Base-by-base conservation (phyloP, 2,113 vertebrate genomes). In the Poeciliopsis prolifica region DNA sequence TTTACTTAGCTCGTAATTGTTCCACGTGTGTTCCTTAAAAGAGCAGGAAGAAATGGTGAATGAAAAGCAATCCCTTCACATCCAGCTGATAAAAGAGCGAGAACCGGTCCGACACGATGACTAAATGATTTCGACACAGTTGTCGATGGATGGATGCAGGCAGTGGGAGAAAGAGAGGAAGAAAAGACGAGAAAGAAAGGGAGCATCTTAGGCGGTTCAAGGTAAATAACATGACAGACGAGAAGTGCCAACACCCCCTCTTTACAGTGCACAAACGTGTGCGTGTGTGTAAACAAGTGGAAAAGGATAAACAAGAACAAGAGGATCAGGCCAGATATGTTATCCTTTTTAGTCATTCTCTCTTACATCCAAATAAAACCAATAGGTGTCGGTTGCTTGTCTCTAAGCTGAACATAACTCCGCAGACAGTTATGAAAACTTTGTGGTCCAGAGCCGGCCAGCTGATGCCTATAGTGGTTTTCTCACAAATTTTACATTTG, bases 101-200 rank as follows among this genome's bases (percentile, higher is more conserved):
- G 73, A 88, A 92, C 90, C 72, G 85, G 91, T 92, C 82, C 71
- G 86, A 83, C 86, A 84, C 82, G 68, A 17, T 72, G 66, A 74
- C 70, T 86, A 35, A 75, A 76, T 83, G 70, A 74, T 73, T 31
- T 76, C 22, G 28, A 74, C 37, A 73, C 70, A 84, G 67, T 40
- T 17, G n/a, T 19, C 2, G 6, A 72, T 40, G 54, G 79, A 75
- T 77, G 78, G 77, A 85, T 65, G 70, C 58, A 87, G 60, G 71
- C 22, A 65, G 29, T 26, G 62, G 62, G 26, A 80, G 65, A 30
- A 62, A 63, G 22, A 33, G 33, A 51, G 67, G n/a, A 33, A 80
- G 60, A 82, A 13, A 28, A 24, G 15, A 31, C 15, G 17, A 78
- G 40, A 64, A 30, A 70, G 19, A 64, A 24, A 77, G 72, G 65